Percentiles rank a stretch among this genome's conserved stretches.
phyloP scores from a whole-genome alignment of 1,140 invertebrate genomes.

The Drosophila albomicans region DNA sequence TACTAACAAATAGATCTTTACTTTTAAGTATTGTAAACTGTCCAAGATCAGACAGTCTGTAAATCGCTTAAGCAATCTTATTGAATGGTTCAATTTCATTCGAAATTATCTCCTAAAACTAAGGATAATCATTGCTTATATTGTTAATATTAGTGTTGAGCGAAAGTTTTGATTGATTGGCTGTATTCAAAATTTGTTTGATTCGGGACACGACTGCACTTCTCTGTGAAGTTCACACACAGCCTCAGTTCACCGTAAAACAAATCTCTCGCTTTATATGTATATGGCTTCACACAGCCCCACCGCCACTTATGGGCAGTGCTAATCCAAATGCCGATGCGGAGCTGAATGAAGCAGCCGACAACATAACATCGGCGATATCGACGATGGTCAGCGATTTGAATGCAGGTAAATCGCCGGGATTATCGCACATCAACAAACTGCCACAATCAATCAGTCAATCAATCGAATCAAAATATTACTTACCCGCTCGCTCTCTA shows the following conservation, averaged over 20 bases:
- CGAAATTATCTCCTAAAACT: no score
- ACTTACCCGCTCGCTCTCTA: constrained; percentile 35
- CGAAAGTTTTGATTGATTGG: neutral
- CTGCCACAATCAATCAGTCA: constrained; percentile 7
- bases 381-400: constrained; percentile 97
- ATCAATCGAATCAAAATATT: constrained; percentile 4
- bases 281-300: constrained; percentile 76
- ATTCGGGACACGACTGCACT: neutral
- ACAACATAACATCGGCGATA: constrained; percentile 98
- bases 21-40: neutral
- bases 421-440: constrained; percentile 1
- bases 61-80: neutral
- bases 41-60: neutral
- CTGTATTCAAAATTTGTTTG: neutral
- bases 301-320: constrained; percentile 62
- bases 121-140: no score
- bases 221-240: constrained; percentile 8
- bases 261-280: constrained; percentile 31
- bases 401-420: constrained; percentile 91
- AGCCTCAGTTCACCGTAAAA: constrained; percentile 12
- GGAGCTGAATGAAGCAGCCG: constrained; percentile 90
- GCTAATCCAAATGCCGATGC: constrained; percentile 59
- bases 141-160: neutral
- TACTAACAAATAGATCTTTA: neutral
- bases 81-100: no score